A percentile compares a stretch with the other conserved stretches of the same genome.
phyloP scores from a whole-genome alignment of 2,113 vertebrate species.

The Sphaerodactylus townsendi region DNA sequence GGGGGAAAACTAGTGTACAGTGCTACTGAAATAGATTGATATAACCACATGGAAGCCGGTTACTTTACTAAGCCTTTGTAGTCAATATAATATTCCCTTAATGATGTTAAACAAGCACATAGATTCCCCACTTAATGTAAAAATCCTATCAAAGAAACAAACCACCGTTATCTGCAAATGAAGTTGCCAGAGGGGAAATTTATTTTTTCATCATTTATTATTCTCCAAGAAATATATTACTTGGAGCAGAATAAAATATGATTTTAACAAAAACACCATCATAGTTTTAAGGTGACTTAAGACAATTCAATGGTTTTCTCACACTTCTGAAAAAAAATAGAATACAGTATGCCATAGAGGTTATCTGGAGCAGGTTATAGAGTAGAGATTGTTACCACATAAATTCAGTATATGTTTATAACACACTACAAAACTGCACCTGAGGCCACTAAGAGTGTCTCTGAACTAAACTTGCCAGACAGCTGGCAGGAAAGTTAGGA shows the following conservation, averaged over 20 bases:
- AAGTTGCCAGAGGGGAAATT: constrained; percentile 70
- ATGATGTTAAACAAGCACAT: constrained; percentile 77
- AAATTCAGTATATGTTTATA: constrained; percentile 29
- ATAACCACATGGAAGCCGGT: constrained; percentile 78
- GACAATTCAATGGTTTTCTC: constrained; percentile 61
- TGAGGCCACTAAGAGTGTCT: constrained; percentile 15
- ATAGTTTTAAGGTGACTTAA: constrained; percentile 63
- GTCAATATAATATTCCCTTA: constrained; percentile 81
- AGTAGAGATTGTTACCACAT: background rate
- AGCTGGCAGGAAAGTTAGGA: no score
- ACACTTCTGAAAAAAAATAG: constrained; percentile 42
- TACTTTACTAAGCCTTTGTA: constrained; percentile 71
- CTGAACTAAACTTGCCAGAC: background rate
- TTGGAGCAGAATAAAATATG: constrained; percentile 38
- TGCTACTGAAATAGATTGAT: constrained; percentile 81
- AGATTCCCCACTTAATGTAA: constrained; percentile 71
- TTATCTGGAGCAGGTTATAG: constrained; percentile 14
- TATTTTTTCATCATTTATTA: constrained; percentile 61
- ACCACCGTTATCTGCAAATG: constrained; percentile 71
- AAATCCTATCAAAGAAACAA: constrained; percentile 63
- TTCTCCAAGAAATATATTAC: constrained; percentile 63
- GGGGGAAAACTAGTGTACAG: constrained; percentile 79
- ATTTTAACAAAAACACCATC: constrained; percentile 17
- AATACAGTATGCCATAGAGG: constrained; percentile 5
- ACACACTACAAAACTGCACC: background rate